These are phyloP conservation scores for Protonibea diacanthus DNA, from an alignment of 2,797 vertebrate genomes.

Conservation along the genomic window DNA sequence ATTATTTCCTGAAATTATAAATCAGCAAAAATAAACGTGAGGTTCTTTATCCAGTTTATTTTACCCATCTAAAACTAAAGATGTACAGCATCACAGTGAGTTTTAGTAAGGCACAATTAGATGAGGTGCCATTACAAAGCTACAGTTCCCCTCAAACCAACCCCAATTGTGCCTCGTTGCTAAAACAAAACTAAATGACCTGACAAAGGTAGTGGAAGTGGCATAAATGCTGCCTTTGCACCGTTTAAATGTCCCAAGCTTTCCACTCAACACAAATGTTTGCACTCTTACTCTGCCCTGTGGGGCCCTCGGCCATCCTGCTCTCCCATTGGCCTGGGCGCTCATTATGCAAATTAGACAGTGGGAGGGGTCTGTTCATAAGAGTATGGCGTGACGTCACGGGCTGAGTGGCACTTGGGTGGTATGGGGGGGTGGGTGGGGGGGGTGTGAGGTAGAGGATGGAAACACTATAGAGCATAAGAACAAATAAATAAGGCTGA, in stretches of 20 bases:
- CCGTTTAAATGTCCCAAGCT: slow-evolving; percentile 62
- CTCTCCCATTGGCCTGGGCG: slow-evolving; percentile 81
- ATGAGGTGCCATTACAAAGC: background rate
- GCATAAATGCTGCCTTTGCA: slow-evolving; percentile 38
- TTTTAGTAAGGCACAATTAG: background rate
- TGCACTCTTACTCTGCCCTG: slow-evolving; percentile 79
- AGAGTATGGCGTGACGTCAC: slow-evolving; percentile 88
- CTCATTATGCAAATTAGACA: slow-evolving; percentile 86
- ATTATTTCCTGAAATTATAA: background rate
- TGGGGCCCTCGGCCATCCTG: slow-evolving; percentile 63
- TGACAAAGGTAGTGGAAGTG: slow-evolving; percentile 12
- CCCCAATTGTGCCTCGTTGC: background rate
- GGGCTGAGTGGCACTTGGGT: slow-evolving; percentile 74
- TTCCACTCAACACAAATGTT: slow-evolving; percentile 81
- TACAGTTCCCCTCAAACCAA: background rate
- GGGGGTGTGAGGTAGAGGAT: slow-evolving; percentile 51
- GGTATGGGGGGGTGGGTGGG: slow-evolving; percentile 57
- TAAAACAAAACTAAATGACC: slow-evolving; percentile 27
- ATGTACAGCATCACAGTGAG: background rate
- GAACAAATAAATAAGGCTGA: slow-evolving; percentile 65
- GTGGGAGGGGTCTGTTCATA: slow-evolving; percentile 75
- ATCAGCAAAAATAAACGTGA: background rate
- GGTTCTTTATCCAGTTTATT: background rate
- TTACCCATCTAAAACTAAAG: background rate
- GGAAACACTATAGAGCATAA: slow-evolving; percentile 65